A percentile compares a stretch with the other conserved stretches of the same genome.
These are phyloP conservation scores for Hydrolagus colliei DNA, from an alignment of 2,797 vertebrate genomes.

Conservation along the genomic window DNA sequence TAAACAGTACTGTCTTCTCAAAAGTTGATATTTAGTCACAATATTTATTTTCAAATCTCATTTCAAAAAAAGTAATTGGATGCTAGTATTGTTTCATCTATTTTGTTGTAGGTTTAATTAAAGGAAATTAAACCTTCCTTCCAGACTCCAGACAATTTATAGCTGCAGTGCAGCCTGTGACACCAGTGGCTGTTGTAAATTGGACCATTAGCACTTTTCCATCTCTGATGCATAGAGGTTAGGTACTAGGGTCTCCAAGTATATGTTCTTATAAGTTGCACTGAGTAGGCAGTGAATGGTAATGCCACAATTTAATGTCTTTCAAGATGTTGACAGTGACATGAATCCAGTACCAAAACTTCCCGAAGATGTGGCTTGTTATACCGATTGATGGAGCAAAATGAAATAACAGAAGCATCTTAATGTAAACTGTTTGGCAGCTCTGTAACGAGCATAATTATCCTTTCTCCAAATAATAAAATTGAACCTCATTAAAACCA, in stretches of 20 bases:
- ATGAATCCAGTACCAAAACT: not conserved
- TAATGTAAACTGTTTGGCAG: not conserved
- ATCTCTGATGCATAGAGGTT: conserved; percentile 22
- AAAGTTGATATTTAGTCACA: too few species aligned
- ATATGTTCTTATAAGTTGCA: not conserved
- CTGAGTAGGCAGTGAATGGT: not conserved
- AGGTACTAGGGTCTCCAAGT: not conserved
- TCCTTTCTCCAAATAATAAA: not conserved
- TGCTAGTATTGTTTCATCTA: not conserved
- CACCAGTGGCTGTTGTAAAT: not conserved
- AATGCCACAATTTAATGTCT: not conserved
- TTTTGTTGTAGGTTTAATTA: not conserved
- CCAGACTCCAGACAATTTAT: conserved; percentile 19
- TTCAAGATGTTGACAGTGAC: not conserved
- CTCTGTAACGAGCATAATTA: not conserved
- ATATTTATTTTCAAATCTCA: too few species aligned
- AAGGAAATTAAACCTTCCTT: conserved; percentile 12
- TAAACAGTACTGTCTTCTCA: not conserved
- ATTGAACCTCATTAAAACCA: not conserved
- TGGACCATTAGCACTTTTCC: conserved; percentile 24
- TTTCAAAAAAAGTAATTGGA: not conserved
- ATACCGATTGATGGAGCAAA: not conserved
- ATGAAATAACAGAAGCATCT: not conserved
- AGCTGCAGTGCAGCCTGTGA: not conserved
- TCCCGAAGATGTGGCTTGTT: not conserved